Base-by-base conservation (phyloP, 2,888 invertebrate species). In the Fissipunctia ypsillon region DNA sequence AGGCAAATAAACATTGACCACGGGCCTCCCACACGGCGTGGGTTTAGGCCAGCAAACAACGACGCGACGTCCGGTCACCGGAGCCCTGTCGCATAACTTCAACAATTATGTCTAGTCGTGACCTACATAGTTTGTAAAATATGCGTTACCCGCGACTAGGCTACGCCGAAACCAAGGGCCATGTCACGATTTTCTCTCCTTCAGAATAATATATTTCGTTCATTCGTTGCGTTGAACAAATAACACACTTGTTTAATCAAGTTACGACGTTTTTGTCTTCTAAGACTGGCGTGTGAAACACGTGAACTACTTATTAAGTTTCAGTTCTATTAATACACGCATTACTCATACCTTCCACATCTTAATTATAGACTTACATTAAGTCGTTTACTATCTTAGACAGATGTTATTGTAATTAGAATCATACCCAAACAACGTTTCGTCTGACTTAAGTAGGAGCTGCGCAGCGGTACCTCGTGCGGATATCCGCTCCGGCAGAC, bases 31-130 rank as follows among this genome's bases (percentile, higher is more conserved):
- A 94, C 94, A 78, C 81, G 66, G 93, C 92, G 94, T 95, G 93
- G 94, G 95, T 84, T 90, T 91, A 90, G 90, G 90, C 91, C 90
- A 91, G 91, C 90, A 95, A 95, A 95, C 94, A 94, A 90, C 93
- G 86, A 92, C 94, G 93, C 93, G 86, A 92, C 94, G 93, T 95
- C 95, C 95, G 95, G 95, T 91, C 90, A 91, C 87, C 90, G 90
- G 84, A 87, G 91, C 90, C 89, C 89, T 89, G 88, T 78, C 87
- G 86, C 88, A 88, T 89, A 89, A 86, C 88, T 90, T 89, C 82
- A 84, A 87, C 87, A 79, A 87, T 88, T 90, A 89, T 81, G 86
- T 86, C 83, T 89, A 85, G 86, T 81, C 85, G 84, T 90, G 91
- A 89, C 90, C 91, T 83, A 90, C 88, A 89, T 89, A 74, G 19